Evolutionary conservation across 2,888 invertebrate genomes (phyloP), one percentile per base, ranked within the genome.

Genomic region (Tipula confusa): DNA sequence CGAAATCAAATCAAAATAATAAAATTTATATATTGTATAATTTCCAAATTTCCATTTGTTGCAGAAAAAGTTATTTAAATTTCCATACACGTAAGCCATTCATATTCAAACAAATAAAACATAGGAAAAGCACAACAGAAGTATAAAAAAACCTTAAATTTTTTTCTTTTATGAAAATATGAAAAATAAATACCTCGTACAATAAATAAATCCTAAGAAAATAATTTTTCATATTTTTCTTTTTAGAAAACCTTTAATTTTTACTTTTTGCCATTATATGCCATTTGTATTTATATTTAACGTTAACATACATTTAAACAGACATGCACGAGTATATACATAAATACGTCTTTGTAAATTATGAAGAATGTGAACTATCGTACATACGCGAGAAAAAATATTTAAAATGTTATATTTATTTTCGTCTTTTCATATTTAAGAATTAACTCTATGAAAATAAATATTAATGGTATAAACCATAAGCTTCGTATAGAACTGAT

Each of bases 191-290:
- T 64, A 64, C 64, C 64, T 64, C 64, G 64, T 64, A 64, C 24
- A 64, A 64, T 64, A 64, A 64, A 64, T 64, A 64, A 64, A 64
- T 64, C 24, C 9, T 64, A 64, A 64, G 24, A 64, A 64, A 24
- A 64, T 64, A 64, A 18, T 64, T 64, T 64, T 64, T 64, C 64
- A 64, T 64, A 24, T 64, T 64, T 64, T 64, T n/a, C n/a, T n/a
- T n/a, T n/a, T 64, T 24, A 1, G 24, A 64, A 64, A 64, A 7
- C 9, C 24, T 18, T 15, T 7, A 64, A 24, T 64, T 64, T 64
- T 64, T 24, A 18, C 6, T 24, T 24, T 64, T 64, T 64, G 7
- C 64, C 64, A 64, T 64, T 64, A 24, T 24, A 24, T 64, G 64
- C 64, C 64, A 24, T 64, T 24, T 64, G 24, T 64, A 9, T 11